Percentiles rank a stretch among this genome's conserved stretches.
Evolutionary conservation across 1,140 invertebrate species (phyloP).

Genomic region (Procambarus clarkii): DNA sequence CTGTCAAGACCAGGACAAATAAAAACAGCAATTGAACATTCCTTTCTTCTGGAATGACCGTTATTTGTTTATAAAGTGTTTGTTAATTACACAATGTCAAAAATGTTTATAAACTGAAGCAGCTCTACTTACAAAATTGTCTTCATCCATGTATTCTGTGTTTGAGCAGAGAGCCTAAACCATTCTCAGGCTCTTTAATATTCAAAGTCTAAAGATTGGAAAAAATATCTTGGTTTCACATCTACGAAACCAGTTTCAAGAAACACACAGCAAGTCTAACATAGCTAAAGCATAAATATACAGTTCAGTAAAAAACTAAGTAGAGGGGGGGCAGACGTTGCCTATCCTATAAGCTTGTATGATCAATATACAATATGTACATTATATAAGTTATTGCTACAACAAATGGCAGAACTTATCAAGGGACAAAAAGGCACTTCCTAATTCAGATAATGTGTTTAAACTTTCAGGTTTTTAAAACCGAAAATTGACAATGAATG

Average conservation of each 20-base stretch:
- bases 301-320: constrained; percentile 65
- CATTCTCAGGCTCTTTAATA: constrained; percentile 55
- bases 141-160: constrained; percentile 61
- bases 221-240: constrained; percentile 53
- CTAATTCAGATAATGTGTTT: constrained; percentile 68
- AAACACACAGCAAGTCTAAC: constrained; percentile 42
- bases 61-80: constrained; percentile 51
- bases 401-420: constrained; percentile 66
- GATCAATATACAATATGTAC: constrained; percentile 64
- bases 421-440: constrained; percentile 69
- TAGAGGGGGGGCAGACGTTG: constrained; percentile 53
- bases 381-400: constrained; percentile 66
- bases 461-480: constrained; percentile 52
- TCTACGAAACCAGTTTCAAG: constrained; percentile 23
- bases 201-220: constrained; percentile 42
- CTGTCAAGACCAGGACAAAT: constrained; percentile 18
- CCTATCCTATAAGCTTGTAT: constrained; percentile 67
- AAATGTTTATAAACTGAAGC: constrained; percentile 43
- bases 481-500: constrained; percentile 26
- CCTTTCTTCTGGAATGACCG: constrained; percentile 48
- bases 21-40: constrained; percentile 40
- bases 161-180: constrained; percentile 64
- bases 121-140: constrained; percentile 56
- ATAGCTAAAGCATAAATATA: constrained; percentile 66
- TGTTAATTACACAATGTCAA: constrained; percentile 48